A percentile compares a stretch with the other conserved stretches of the same genome.
Conservation (phyloP, 2,113 vertebrate species). For the Strigops habroptila region DNA sequence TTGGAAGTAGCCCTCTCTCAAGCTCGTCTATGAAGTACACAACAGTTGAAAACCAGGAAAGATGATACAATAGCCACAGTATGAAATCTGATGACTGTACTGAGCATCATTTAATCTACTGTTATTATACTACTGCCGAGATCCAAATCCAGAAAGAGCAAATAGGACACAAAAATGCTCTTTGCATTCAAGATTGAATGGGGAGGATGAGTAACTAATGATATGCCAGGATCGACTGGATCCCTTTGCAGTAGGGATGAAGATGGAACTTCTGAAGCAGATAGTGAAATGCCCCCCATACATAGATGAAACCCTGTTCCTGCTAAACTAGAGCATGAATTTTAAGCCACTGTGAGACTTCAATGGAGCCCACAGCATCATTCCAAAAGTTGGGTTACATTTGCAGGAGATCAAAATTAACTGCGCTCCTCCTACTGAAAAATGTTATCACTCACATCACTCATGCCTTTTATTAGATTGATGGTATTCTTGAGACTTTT, state of each 20-base stretch:
- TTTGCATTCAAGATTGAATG: neutral
- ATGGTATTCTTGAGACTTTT: neutral
- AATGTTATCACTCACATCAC: neutral
- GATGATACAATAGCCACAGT: neutral
- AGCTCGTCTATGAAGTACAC: constrained; percentile 2
- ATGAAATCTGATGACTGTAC: neutral
- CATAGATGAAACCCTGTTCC: neutral
- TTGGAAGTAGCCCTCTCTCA: constrained; percentile 70
- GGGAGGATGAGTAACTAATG: neutral
- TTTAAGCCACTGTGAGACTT: neutral
- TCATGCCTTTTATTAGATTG: neutral
- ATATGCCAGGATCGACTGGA: accelerated
- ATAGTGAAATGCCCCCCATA: accelerated
- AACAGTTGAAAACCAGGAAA: constrained; percentile 20
- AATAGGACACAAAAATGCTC: neutral
- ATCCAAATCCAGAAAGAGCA: neutral
- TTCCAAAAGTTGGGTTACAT: neutral
- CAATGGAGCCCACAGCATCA: neutral
- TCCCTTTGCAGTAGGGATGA: neutral
- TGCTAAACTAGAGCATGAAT: accelerated
- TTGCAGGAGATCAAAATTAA: neutral
- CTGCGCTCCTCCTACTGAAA: neutral
- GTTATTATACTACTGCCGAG: neutral
- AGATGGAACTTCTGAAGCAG: neutral
- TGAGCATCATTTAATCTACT: neutral